Evolutionary conservation across 2,113 vertebrate species (phyloP), one percentile per base, ranked within the genome.

Genomic region (Etia nguti): DNA sequence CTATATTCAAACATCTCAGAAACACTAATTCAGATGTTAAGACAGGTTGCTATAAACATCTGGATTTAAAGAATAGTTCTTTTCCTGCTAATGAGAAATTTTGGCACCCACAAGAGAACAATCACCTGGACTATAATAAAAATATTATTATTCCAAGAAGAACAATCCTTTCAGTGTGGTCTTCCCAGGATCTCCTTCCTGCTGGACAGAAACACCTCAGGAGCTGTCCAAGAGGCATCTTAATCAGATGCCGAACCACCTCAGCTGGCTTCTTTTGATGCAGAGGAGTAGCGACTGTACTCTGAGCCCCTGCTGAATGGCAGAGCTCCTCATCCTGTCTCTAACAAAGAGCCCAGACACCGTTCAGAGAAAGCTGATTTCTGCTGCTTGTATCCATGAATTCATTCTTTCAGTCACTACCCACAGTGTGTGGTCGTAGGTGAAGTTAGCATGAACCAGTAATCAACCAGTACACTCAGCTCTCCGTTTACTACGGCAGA

Each of bases 391-490:
- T 2, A 20, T 29, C 0, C 43, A 50, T 7, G 9, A 50, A 50
- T 26, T 50, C 24, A 77, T 10, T 73, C 68, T 0, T 73, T 16
- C 38, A 9, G 68, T 46, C n/a, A 24, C 38, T 24, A 70, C 65
- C 8, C 38, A 24, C 36, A 1, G 38, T 24, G n/a, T 4, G n/a
- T 0, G 62, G 62, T 41, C 2, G 12, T 43, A 46, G 65, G 36
- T 46, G 22, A 73, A 8, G 65, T 43, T 0, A 7, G 41, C 38
- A 46, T 0, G 0, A 46, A 1, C 13, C 68, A 26, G 38, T 46
- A 73, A 70, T 24, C 65, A 43, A 43, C n/a, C 38, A 10, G 43
- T 2, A 29, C 15, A 8, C 16, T n/a, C 26, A n/a, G 46, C 46
- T 9, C 26, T 77, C 46, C 6, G 1, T 34, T 52, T 29, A 31